Evolutionary conservation across 2,113 vertebrate genomes (phyloP).

Genomic region (Nothobranchius kuhntae): DNA sequence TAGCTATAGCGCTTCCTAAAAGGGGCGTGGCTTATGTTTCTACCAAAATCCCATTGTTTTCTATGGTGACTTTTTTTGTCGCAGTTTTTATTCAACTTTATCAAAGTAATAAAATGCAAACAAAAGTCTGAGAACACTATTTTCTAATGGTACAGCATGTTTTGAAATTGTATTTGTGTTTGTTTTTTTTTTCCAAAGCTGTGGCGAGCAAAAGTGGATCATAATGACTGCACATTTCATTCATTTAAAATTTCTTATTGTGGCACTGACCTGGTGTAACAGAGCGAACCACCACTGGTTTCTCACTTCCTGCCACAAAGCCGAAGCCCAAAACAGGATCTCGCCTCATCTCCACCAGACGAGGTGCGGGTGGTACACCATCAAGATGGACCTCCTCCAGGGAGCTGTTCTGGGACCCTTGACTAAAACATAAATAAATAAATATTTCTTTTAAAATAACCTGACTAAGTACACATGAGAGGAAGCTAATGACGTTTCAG

Average conservation of each 20-base stretch:
- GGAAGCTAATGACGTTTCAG: conserved; percentile 13
- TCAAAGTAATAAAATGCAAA: too few species aligned
- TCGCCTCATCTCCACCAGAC: conserved; percentile 93
- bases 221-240: too few species aligned
- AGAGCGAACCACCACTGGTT: conserved; percentile 95
- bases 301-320: conserved; percentile 97
- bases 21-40: too few species aligned
- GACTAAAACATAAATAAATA: conserved; percentile 70
- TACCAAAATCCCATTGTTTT: too few species aligned
- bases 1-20: too few species aligned
- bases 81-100: too few species aligned
- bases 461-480: conserved; percentile 24
- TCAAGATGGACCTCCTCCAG: conserved; percentile 94
- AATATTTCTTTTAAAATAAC: neutral
- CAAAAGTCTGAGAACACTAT: too few species aligned
- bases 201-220: too few species aligned
- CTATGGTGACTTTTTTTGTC: too few species aligned
- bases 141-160: too few species aligned
- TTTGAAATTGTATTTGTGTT: too few species aligned
- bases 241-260: neutral
- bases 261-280: conserved; percentile 88
- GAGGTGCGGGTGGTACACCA: conserved; percentile 86
- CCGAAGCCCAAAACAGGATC: conserved; percentile 96
- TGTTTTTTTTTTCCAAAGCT: too few species aligned
- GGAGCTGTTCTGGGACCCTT: conserved; percentile 89